Percentiles rank a stretch among this genome's conserved stretches.
Evolutionary conservation across 2,888 invertebrate species (phyloP).

Genomic region (Bellardia pandia): DNA sequence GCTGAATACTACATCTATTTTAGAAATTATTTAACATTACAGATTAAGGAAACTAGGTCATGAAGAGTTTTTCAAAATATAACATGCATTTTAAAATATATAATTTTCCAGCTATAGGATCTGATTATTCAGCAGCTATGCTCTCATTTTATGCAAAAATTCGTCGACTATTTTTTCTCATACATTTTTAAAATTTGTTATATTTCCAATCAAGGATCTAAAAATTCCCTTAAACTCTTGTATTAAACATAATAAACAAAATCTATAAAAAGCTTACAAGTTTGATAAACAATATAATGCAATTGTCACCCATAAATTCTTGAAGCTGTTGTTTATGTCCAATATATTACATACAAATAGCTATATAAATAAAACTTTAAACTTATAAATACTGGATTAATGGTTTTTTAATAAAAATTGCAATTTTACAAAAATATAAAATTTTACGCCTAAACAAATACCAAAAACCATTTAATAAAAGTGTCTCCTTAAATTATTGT

Average conservation of each 20-base stretch:
- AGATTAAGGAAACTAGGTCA: neutral
- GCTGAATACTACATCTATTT: neutral
- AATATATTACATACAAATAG: neutral
- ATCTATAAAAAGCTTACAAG: neutral
- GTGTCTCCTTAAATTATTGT: conserved; percentile 72
- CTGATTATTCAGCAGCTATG: too few species aligned
- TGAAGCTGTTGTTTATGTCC: conserved; percentile 21
- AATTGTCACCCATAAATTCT: conserved; percentile 59
- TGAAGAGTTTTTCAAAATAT: neutral
- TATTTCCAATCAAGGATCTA: conserved; percentile 8
- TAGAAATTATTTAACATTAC: neutral
- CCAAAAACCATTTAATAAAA: conserved; percentile 67
- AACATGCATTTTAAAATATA: too few species aligned
- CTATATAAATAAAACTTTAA: conserved; percentile 44
- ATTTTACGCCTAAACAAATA: conserved; percentile 62
- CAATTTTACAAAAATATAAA: conserved; percentile 40
- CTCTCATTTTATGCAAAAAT: too few species aligned
- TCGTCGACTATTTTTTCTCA: neutral
- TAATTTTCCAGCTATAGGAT: too few species aligned
- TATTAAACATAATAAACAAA: neutral
- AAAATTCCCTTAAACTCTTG: neutral
- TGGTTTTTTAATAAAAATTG: conserved; percentile 57
- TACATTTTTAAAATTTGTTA: neutral
- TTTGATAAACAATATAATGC: conserved; percentile 33
- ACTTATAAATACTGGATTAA: conserved; percentile 46